Evolutionary conservation across 2,888 invertebrate species (phyloP).

Genomic region (Andrena marginata): DNA sequence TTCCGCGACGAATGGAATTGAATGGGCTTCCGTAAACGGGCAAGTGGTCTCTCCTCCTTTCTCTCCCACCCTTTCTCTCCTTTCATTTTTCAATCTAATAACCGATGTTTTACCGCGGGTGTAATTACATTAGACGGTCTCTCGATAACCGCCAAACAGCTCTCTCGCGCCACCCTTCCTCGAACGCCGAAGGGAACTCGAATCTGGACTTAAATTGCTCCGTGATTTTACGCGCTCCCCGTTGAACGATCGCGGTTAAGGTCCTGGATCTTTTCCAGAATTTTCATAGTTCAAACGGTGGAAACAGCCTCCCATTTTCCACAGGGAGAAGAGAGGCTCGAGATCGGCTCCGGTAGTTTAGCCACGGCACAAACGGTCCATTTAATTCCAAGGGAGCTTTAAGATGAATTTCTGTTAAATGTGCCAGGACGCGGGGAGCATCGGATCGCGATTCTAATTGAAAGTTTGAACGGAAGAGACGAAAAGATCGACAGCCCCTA

Average conservation of each 20-base stretch:
- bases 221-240: not conserved
- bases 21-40: constrained; percentile 68
- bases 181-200: not conserved
- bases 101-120: constrained; percentile 60
- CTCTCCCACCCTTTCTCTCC: not conserved
- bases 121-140: constrained; percentile 67
- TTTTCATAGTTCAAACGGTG: no score
- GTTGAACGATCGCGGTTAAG: no score
- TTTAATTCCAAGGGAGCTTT: no score
- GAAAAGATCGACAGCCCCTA: constrained; percentile 39
- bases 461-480: constrained; percentile 19
- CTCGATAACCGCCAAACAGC: constrained; percentile 51
- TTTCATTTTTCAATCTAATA: constrained; percentile 62
- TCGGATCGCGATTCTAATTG: constrained; percentile 9
- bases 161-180: not conserved
- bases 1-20: constrained; percentile 73
- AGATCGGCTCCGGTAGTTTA: no score
- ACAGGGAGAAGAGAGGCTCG: no score
- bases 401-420: no score
- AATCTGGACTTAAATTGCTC: not conserved
- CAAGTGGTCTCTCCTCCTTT: constrained; percentile 59
- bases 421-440: not conserved
- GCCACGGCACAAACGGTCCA: no score
- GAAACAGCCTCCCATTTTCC: no score
- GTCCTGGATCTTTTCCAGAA: no score